phyloP scores from a whole-genome alignment of 1,140 invertebrate genomes.

The Monochamus saltuarius region DNA sequence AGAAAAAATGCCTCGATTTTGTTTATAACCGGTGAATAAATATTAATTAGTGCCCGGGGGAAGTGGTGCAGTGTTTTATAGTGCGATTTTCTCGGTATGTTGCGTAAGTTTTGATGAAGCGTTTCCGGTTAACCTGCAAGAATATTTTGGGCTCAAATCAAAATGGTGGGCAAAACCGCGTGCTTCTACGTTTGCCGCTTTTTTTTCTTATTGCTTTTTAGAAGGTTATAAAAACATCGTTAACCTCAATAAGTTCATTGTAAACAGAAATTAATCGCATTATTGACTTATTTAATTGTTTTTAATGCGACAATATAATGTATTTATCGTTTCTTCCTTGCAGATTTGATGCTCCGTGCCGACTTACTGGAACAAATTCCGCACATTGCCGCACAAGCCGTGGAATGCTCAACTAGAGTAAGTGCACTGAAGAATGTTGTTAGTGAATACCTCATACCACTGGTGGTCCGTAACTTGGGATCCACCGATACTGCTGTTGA shows the following conservation, averaged over 20 bases:
- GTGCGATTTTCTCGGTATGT: slow-evolving; percentile 4
- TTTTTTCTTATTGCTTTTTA: slow-evolving; percentile 19
- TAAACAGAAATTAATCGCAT: background rate
- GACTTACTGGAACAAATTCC: slow-evolving; percentile 45
- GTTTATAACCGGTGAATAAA: slow-evolving; percentile 17
- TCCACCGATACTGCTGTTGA: slow-evolving; percentile 36
- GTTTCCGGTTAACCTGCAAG: slow-evolving; percentile 49
- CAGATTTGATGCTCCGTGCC: slow-evolving; percentile 37
- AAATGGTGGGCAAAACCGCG: slow-evolving; percentile 50
- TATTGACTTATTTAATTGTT: slow-evolving; percentile 11
- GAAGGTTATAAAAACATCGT: background rate
- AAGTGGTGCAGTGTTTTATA: slow-evolving; percentile 17
- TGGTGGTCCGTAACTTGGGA: slow-evolving; percentile 45
- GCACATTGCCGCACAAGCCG: slow-evolving; percentile 39
- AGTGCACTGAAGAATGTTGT: slow-evolving; percentile 38
- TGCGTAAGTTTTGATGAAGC: slow-evolving; percentile 25
- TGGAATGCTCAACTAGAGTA: slow-evolving; percentile 34
- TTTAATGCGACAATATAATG: background rate
- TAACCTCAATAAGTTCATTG: background rate
- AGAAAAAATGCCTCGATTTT: slow-evolving; percentile 25
- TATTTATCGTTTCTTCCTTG: slow-evolving; percentile 27
- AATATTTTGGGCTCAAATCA: slow-evolving; percentile 44
- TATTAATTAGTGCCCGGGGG: slow-evolving; percentile 1
- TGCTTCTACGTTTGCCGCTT: slow-evolving; percentile 44
- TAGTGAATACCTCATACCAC: slow-evolving; percentile 42